These are phyloP conservation scores for Nomada lathburiana DNA, from an alignment of 2,888 invertebrate species.

Conservation along the genomic window DNA sequence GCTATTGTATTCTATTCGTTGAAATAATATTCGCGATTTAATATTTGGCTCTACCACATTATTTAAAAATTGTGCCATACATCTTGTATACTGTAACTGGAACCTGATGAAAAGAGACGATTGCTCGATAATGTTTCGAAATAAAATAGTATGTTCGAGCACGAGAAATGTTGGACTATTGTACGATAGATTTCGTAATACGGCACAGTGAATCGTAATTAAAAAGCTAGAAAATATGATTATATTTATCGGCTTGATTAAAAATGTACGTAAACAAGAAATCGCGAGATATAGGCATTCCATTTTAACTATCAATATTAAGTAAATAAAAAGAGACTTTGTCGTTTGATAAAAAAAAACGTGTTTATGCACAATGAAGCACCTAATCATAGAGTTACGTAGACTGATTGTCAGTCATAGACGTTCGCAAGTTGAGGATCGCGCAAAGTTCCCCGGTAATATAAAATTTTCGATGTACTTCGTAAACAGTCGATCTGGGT, in stretches of 20 bases:
- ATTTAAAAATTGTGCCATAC: no score
- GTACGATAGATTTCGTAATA: slow-evolving; percentile 15
- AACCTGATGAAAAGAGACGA: slow-evolving; percentile 21
- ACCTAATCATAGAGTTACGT: slow-evolving; percentile 48
- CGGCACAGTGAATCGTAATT: slow-evolving; percentile 10
- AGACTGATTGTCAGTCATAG: slow-evolving; percentile 35
- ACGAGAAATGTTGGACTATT: not conserved
- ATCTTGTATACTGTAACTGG: slow-evolving; percentile 1
- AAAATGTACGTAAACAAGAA: not conserved
- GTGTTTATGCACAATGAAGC: slow-evolving; percentile 47
- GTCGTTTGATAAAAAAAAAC: slow-evolving; percentile 19
- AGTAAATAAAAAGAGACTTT: slow-evolving; percentile 16
- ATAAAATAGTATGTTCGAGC: not conserved
- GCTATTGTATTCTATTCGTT: not conserved
- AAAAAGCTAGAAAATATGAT: not conserved
- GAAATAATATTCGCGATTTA: not conserved
- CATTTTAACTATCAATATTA: slow-evolving; percentile 3
- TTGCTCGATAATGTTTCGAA: slow-evolving; percentile 17
- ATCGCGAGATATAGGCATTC: not conserved
- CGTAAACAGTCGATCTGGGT: slow-evolving; percentile 21
- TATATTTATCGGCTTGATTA: not conserved
- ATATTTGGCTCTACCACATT: no score
- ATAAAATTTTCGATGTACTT: slow-evolving; percentile 7
- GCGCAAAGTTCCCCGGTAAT: slow-evolving; percentile 42
- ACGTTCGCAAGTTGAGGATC: slow-evolving; percentile 50